Conservation (phyloP, 1,140 invertebrate species). For the Ericerus pela region DNA sequence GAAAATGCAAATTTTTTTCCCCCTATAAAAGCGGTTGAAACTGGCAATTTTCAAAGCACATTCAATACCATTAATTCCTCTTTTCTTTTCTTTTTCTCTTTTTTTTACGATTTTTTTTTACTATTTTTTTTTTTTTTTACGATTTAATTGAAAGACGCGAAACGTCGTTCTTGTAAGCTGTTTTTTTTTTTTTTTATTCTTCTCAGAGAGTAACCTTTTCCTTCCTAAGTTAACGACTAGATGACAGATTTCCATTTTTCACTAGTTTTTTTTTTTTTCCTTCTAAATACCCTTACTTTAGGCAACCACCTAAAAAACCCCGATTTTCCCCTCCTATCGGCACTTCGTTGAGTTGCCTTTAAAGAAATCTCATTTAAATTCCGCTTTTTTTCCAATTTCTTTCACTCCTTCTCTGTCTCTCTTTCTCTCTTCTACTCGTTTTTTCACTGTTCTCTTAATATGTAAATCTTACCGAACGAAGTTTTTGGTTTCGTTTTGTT, state of each 20-base stretch:
- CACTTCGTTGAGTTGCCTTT: background rate
- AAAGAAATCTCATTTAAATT: conserved; percentile 12
- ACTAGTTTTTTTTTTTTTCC: conserved; percentile 10
- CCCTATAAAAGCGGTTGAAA: background rate
- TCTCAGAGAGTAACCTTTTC: conserved; percentile 6
- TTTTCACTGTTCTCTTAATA: conserved; percentile 7
- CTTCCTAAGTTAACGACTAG: conserved; percentile 10
- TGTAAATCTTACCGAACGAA: conserved; percentile 11
- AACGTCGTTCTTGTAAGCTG: conserved; percentile 10
- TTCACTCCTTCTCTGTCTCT: too few species aligned
- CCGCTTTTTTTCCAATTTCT: too few species aligned
- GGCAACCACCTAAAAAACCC: conserved; percentile 10
- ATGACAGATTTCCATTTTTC: conserved; percentile 12
- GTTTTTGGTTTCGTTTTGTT: conserved; percentile 11
- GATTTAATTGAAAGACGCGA: conserved; percentile 12
- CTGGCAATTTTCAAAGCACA: conserved; percentile 2
- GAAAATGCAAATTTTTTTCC: conserved; percentile 8
- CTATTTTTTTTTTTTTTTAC: too few species aligned
- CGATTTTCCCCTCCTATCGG: background rate
- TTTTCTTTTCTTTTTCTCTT: too few species aligned
- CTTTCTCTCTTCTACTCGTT: background rate
- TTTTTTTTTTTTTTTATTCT: too few species aligned
- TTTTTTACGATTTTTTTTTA: too few species aligned
- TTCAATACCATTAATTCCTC: conserved; percentile 9
- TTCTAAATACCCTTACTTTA: conserved; percentile 7